These are phyloP conservation scores for Leucozona laternaria DNA, from an alignment of 2,888 invertebrate species.

Conservation along the genomic window DNA sequence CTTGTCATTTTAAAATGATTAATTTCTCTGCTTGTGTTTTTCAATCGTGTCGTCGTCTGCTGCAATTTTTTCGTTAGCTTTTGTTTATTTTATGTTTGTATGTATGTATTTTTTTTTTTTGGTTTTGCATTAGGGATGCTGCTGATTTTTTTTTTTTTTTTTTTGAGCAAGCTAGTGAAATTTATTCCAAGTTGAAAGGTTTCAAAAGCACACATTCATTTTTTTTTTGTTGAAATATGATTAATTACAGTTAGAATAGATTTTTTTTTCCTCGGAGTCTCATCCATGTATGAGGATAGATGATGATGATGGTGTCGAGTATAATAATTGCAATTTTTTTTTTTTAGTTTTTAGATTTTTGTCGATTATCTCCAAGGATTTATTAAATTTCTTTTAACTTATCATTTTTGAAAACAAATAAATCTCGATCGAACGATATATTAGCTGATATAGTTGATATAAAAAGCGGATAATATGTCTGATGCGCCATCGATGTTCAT, in stretches of 20 bases:
- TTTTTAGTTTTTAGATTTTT: not conserved
- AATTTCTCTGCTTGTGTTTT: conserved; percentile 66
- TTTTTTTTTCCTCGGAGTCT: conserved; percentile 2
- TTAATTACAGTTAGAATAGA: conserved; percentile 55
- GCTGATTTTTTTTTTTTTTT: conserved; percentile 25
- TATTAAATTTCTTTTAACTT: conserved; percentile 10
- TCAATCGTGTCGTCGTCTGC: conserved; percentile 51
- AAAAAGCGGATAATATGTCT: not conserved
- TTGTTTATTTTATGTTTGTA: conserved; percentile 14
- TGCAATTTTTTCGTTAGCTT: conserved; percentile 46
- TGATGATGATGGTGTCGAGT: conserved; percentile 41
- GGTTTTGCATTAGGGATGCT: conserved; percentile 13
- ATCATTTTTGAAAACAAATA: conserved; percentile 9
- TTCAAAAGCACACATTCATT: conserved; percentile 62
- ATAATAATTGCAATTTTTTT: conserved; percentile 47
- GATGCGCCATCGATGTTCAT: too few relatives aligned
- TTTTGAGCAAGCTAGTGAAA: conserved; percentile 32
- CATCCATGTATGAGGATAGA: conserved; percentile 6
- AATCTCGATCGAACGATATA: not conserved
- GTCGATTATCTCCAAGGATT: conserved; percentile 13
- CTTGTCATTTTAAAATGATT: conserved; percentile 75
- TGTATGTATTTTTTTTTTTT: not conserved
- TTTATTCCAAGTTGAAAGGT: conserved; percentile 63
- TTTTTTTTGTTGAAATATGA: conserved; percentile 58
- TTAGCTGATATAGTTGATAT: not conserved